phyloP scores from a whole-genome alignment of 2,888 invertebrate genomes.

The Caenorhabditis angaria region DNA sequence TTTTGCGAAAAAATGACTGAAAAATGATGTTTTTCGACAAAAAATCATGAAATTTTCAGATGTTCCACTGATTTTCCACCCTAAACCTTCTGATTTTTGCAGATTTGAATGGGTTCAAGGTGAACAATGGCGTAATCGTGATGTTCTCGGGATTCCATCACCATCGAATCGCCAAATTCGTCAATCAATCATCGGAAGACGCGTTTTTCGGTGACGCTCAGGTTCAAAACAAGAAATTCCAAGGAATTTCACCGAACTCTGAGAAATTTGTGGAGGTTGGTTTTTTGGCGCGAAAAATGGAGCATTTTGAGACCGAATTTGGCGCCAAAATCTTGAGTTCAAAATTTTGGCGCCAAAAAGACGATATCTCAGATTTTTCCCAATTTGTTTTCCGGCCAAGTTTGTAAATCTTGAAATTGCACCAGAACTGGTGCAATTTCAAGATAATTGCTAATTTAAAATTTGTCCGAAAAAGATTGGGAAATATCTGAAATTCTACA shows the following conservation, averaged over 20 bases:
- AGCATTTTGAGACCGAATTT: background rate
- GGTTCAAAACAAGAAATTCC: constrained; percentile 34
- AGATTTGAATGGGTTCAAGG: constrained; percentile 55
- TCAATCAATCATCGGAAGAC: background rate
- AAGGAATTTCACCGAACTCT: constrained; percentile 41
- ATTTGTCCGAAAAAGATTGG: no score
- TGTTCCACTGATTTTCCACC: background rate
- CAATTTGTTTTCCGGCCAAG: no score
- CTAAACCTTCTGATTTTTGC: no score
- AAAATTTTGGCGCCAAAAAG: no score
- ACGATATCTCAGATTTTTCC: no score
- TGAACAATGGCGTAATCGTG: constrained; percentile 19
- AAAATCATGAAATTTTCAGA: no score
- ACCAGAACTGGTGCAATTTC: no score
- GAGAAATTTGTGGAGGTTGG: constrained; percentile 31
- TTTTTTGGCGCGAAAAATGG: background rate
- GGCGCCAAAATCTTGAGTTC: background rate
- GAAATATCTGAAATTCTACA: background rate
- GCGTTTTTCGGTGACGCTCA: constrained; percentile 50
- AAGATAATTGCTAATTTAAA: no score
- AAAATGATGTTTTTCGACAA: no score
- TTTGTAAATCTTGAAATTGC: no score
- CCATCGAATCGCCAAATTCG: constrained; percentile 51
- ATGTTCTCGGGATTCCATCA: constrained; percentile 52
- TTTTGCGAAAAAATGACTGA: background rate